Evolutionary conservation across 1,140 invertebrate species (phyloP), one percentile per base, ranked within the genome.

Genomic region (Drosophila leontia): DNA sequence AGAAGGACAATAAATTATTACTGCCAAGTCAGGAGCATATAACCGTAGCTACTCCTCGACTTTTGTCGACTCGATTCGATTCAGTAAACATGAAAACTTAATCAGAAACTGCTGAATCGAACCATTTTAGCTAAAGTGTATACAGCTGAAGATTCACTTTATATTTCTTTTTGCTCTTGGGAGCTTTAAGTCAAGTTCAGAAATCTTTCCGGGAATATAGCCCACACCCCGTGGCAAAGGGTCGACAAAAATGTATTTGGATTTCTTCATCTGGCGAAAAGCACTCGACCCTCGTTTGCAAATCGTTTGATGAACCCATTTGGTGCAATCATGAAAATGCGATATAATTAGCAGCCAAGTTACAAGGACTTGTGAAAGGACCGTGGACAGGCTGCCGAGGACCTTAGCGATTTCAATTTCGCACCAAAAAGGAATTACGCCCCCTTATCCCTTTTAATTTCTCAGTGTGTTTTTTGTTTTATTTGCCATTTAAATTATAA

Each of bases 401-500:
- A 75, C 74, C 74, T 61, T 61, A 47, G 75, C 74, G 65, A 61
- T 78, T 78, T 78, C 75, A 78, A 78, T 78, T 78, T 78, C 50
- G 75, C 75, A 78, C 70, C 70, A 78, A 78, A 78, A 78, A 78
- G 75, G 75, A 78, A 78, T 78, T 78, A 77, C 64, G 74, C 53
- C 74, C 72, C 45, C 62, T 76, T 75, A 42, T 58, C 59, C 68
- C 41, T 72, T 62, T 75, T 53, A 19, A 32, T 75, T 65, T 57
- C 32, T 44, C 37, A 32, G 45, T 75, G 48, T 77, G 75, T 58
- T 78, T 78, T 78, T 72, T 78, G 68, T 79, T 79, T 79, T 74
- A 72, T 72, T 78, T 78, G 76, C 60, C 68, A 78, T 79, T 78
- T 79, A 71, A 79, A 78, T 78, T 79, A 79, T 79, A 71, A 78